Base-by-base conservation (phyloP, 1,140 invertebrate species). In the Megalopta genalis region DNA sequence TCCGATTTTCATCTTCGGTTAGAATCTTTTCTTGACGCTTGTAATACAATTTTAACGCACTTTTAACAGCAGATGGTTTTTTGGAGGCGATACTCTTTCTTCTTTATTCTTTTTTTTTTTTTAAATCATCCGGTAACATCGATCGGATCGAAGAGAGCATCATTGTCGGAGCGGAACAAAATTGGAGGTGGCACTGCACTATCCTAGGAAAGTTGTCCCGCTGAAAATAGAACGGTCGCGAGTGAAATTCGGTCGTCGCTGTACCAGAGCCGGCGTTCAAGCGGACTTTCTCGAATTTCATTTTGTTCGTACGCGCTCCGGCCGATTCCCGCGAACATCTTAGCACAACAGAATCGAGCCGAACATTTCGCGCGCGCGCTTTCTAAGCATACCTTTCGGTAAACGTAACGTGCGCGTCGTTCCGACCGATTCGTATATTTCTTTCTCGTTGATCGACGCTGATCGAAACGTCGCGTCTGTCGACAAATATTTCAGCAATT, bases 171-270 rank as follows among this genome's bases (percentile, higher is more conserved):
- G 59, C 32, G 1, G 14, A 59, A 77, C 27, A 37, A 65, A 70
- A 70, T 77, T 32, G 59, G 79, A 69, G 25, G 42, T 57, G 21
- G 32, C 52, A 16, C 4, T 42, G 60, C 16, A 59, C 65, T 75
- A 74, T 68, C 65, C 72, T 81, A 81, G 59, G 79, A 81, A 81
- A 81, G 79, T 77, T 80, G 69, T 71, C 57, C 49, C 14, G 37
- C 79, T 77, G 60, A 49, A 81, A 81, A 81, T 81, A 81, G 79
- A 81, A 81, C 74, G 74, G 74, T 69, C 66, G 46, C 59, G 65
- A 37, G 66, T 77, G 59, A 77, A 77, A 81, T 81, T 81, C 73
- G 73, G 73, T 76, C 79, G 79, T 27, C 65, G 39, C 23, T 77
- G 63, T 32, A 23, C 18, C 27, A 16, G 63, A 25, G 32, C 27